Base-by-base conservation (phyloP, 2,888 invertebrate genomes). In the Pristionchus exspectatus region DNA sequence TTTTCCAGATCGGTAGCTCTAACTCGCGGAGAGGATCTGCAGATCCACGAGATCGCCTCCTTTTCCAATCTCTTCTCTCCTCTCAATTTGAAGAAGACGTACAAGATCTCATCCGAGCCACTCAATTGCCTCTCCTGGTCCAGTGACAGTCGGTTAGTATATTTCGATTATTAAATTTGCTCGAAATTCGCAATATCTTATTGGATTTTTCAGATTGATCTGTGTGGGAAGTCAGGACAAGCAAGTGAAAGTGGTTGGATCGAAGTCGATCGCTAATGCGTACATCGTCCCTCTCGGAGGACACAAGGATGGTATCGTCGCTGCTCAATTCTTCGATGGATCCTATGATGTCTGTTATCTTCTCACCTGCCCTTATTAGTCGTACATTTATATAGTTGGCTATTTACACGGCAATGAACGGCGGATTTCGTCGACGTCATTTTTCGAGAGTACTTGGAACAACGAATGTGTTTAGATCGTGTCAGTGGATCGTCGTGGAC, bases 81-180 rank as follows among this genome's bases (percentile, higher is more conserved):
- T 0, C 98, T 99, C 95, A 96, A 97, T 21, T 96, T 98, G 96
- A 97, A 97, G 94, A 96, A 97, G 90, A 97, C 97, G 0, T 98
- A 97, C 95, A 97, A 97, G 93, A 97, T 97, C 84, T 96, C 98
- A 0, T 97, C 96, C 90, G 98, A 98, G 95, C 97, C 97, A 91
- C 97, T 97, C 0, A 97, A 97, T 0, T 97, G 97, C 95, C 95
- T 99, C 5, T 97, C 97, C 95, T 99, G 99, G 99, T 97, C 98
- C 0, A 96, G 96, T 33, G 98, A 99, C 95, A 98, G 98, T 0
- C 97, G 96, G 96, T 96, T 93, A 63, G 50, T n/a, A n/a, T n/a
- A n/a, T n/a, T n/a, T n/a, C n/a, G n/a, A n/a, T n/a, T n/a, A n/a
- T n/a, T n/a, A n/a, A n/a, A n/a, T n/a, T 59, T 24, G 59, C 18